A percentile compares a stretch with the other conserved stretches of the same genome.
Conservation (phyloP, 2,797 vertebrate genomes). For the Poecilia picta region DNA sequence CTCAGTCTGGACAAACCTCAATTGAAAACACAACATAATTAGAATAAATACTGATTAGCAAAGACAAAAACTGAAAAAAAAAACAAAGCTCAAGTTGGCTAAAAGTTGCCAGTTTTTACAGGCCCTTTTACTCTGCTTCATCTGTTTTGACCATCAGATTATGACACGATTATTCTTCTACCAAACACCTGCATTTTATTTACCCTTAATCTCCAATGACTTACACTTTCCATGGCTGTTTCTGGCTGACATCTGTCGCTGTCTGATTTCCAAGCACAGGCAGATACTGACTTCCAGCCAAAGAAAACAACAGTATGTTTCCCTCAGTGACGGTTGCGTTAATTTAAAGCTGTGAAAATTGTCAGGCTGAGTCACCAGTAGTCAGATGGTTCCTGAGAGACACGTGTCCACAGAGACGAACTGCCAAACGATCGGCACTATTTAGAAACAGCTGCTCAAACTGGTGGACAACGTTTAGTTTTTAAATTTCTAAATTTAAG, state of each 20-base stretch:
- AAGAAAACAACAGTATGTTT: slow-evolving; percentile 37
- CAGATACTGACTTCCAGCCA: slow-evolving; percentile 21
- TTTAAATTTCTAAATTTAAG: background rate
- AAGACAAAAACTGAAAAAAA: background rate
- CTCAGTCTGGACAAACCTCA: background rate
- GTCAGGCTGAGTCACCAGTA: slow-evolving; percentile 30
- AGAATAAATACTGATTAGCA: background rate
- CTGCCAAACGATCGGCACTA: slow-evolving; percentile 10
- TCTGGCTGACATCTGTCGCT: slow-evolving; percentile 12
- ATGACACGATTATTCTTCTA: background rate
- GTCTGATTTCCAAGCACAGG: slow-evolving; percentile 25
- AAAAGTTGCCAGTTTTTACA: background rate
- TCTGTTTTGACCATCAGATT: background rate
- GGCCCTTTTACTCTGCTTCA: background rate
- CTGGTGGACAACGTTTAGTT: background rate
- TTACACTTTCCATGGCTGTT: background rate
- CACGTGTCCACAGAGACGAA: slow-evolving; percentile 12
- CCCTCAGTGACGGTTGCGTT: slow-evolving; percentile 6
- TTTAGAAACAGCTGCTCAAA: slow-evolving; percentile 9
- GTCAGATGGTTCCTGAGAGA: slow-evolving; percentile 12
- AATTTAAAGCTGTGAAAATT: slow-evolving; percentile 55
- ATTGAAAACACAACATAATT: background rate
- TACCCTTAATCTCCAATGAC: background rate
- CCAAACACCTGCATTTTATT: background rate
- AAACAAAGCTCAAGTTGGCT: background rate